Base-by-base conservation (phyloP, 2,113 vertebrate genomes). In the Meleagris gallopavo region DNA sequence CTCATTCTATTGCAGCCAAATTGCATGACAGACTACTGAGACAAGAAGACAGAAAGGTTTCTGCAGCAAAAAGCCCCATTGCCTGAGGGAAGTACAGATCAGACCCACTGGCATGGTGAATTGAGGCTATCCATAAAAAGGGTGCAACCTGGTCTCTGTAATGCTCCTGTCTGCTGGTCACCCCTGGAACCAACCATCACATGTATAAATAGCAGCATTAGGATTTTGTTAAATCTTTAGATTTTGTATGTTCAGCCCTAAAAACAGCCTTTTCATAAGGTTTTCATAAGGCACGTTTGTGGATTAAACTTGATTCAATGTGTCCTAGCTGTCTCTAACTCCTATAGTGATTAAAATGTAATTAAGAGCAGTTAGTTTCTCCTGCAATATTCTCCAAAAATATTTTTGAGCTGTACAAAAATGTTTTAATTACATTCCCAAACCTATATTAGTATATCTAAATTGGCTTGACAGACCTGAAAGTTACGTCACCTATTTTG, bases 61-160 rank as follows among this genome's bases (percentile, higher is more conserved):
- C 38, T 29, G 45, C 6, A 36, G 72, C 25, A 62, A 83, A 73
- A 0, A 0, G 11, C 25, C 30, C 34, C 27, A 58, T 4, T 78
- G 22, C 1, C 12, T 0, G 1, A 55, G 41, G 27, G 1, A 0
- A 67, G 70, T 3, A 8, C 41, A 50, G 81, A 70, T 29, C 14
- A 55, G 55, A 15, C 36, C 43, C 4, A 2, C 0, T 0, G 58
- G 34, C 57, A 48, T 2, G 2, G 25, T 10, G 46, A 36, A 34
- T 67, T 55, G 46, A 34, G 60, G 13, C 62, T 75, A 30, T 6
- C 62, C n/a, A 13, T 16, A 57, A 43, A 36, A 36, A 75, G 36
- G 32, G 24, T 0, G 18, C 2, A 1, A 9, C 14, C 79, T 2
- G 0, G 25, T 27, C 46, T 71, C 76, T 5, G 0, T 11, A 4